Evolutionary conservation across 37 sponge, comb jelly and placozoan genomes (phyloP).

Genomic region (Chondrilla cf. caribensis): DNA sequence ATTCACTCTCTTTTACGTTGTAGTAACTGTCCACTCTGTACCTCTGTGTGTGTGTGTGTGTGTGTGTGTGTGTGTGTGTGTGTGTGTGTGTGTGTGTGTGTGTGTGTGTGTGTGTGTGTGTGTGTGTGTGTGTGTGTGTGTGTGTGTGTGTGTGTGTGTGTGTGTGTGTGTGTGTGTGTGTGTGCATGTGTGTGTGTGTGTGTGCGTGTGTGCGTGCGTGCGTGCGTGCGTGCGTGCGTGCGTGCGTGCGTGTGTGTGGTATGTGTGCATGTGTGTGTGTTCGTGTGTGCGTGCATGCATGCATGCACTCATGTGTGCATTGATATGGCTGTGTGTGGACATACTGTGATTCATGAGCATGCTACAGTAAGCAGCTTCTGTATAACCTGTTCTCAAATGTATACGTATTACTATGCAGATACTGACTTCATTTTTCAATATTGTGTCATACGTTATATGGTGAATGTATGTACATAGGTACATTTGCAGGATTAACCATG

Average conservation of each 20-base stretch:
- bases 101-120: conserved; percentile 27
- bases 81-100: conserved; percentile 25
- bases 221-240: conserved; percentile 1
- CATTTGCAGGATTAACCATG: too few species aligned
- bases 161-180: conserved; percentile 5
- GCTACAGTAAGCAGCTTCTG: too few species aligned
- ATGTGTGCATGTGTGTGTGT: too few species aligned
- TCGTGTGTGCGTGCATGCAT: not conserved
- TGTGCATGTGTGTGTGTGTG: conserved; percentile 23
- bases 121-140: conserved; percentile 37
- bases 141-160: not conserved
- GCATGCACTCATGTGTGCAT: not conserved
- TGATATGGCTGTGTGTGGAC: too few species aligned
- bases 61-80: conserved; percentile 26
- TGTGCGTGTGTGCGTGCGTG: conserved; percentile 9
- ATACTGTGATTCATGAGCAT: too few species aligned
- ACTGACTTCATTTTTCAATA: too few species aligned
- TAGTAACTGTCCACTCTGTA: not conserved
- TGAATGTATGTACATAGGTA: too few species aligned
- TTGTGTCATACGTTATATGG: too few species aligned
- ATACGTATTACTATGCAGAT: too few species aligned
- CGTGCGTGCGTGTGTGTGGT: too few species aligned
- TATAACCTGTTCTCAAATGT: too few species aligned
- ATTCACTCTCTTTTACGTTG: conserved; percentile 16
- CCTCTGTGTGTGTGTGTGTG: conserved; percentile 32